phyloP scores from a whole-genome alignment of 2,113 vertebrate genomes.

The Carollia perspicillata region DNA sequence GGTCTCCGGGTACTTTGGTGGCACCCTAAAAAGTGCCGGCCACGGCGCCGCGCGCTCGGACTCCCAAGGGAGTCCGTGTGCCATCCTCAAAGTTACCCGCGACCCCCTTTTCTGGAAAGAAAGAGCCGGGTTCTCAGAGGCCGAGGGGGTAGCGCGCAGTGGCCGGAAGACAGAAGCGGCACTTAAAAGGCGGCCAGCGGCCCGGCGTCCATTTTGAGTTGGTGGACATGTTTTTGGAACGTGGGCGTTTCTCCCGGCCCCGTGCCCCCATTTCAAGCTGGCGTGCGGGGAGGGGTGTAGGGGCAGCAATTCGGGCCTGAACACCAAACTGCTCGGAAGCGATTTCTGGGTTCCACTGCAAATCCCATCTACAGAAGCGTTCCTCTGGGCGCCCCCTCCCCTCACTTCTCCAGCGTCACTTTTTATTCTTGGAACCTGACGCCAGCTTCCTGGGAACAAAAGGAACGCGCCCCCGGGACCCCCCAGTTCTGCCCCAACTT shows the following conservation, averaged over 20 bases:
- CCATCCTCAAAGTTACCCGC: slow-evolving; percentile 67
- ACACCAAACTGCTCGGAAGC: slow-evolving; percentile 42
- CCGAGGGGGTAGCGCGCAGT: slow-evolving; percentile 24
- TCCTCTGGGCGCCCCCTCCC: slow-evolving; percentile 75
- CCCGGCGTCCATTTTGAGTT: slow-evolving; percentile 97
- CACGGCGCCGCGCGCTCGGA: slow-evolving; percentile 60
- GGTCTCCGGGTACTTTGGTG: slow-evolving; percentile 75
- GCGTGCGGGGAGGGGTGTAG: not conserved
- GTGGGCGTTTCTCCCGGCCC: slow-evolving; percentile 78
- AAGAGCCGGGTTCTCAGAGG: slow-evolving; percentile 43
- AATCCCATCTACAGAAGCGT: slow-evolving; percentile 72
- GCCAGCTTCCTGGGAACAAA: slow-evolving; percentile 84
- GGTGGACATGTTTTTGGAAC: slow-evolving; percentile 94
- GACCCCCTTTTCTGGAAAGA: not conserved
- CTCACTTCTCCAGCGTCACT: slow-evolving; percentile 67
- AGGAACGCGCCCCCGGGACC: slow-evolving; percentile 48
- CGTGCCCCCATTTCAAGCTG: not conserved
- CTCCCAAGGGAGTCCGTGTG: not conserved
- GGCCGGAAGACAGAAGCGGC: slow-evolving; percentile 67
- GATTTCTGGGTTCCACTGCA: slow-evolving; percentile 60
- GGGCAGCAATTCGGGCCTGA: not conserved
- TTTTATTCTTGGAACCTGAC: slow-evolving; percentile 83
- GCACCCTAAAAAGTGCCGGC: slow-evolving; percentile 79
- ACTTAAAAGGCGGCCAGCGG: slow-evolving; percentile 73
- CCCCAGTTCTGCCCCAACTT: slow-evolving; percentile 49